Evolutionary conservation across 53 echinoderm and acorn worm species (phyloP), one percentile per base, ranked within the genome.

Genomic region (Echinometra lucunter): DNA sequence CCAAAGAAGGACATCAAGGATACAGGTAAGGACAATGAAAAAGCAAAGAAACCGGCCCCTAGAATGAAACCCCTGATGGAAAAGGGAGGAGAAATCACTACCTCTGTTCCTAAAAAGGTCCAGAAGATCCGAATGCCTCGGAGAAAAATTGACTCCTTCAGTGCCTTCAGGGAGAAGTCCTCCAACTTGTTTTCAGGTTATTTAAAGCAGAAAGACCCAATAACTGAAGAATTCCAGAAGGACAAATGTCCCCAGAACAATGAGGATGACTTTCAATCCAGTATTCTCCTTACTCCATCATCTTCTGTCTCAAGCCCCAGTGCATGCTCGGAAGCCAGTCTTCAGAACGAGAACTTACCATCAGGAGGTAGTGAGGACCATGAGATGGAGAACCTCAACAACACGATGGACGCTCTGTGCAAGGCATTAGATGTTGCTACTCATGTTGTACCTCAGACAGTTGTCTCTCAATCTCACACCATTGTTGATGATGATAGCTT

Each of bases 231-330:
- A 0, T 25, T 32, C 21, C 0, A 19, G 23, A n/a, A 35, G 55
- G 35, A 19, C 49, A n/a, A 27, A 0, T 21, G 49, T 16, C 12
- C 18, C 21, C 10, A 85, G n/a, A 21, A 4, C 44, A 63, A 44
- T 45, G 85, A 83, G 25, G 94, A 94, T 45, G 44, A 83, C 44
- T 94, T 57, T 19, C 94, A 94, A n/a, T 94, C 94, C 37, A 94
- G 94, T 66, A 27, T 94, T 17, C 94, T 94, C 40, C 94, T 94
- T 9, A 94, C 94, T 44, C 94, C 94, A 27, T 83, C 94, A 19
- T 94, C 94, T 23, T 94, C 94, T 18, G 94, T 94, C 44, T 94
- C 94, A 1, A 94, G 94, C 37, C 94, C 94, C 63, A 94, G 94
- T 19, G 94, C 94, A 5, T 94, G 94, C 44, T 94, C 94, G 1